Evolutionary conservation across 2,113 vertebrate species (phyloP), one percentile per base, ranked within the genome.

Genomic region (Spheniscus mendiculus): DNA sequence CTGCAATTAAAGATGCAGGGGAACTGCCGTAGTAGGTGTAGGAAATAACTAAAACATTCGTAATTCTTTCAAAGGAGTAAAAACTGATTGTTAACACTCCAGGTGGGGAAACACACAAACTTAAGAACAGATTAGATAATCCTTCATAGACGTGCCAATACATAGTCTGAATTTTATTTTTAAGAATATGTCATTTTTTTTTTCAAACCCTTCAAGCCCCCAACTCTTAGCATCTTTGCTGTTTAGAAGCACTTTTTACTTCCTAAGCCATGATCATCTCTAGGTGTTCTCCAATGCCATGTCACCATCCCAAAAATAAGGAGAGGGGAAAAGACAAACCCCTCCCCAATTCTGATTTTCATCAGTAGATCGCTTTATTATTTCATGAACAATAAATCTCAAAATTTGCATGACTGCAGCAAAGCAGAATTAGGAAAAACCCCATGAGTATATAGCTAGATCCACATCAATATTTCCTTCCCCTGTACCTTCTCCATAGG

Each of bases 161-260:
- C 3, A 42, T 0, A 23, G 4, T 9, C 32, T 36, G 18, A 42
- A 8, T 73, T 34, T 23, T 61, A 29, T 71, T 85, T 83, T 40
- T 44, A 71, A 25, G 11, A 42, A 9, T 23, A 27, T 0, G 0
- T 4, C 1, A 10, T 47, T 67, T 25, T 12, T 22, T 55, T 49
- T 5, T n/a, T n/a, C n/a, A n/a, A n/a, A 49, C 42, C 25, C 63
- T 42, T 53, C n/a, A 84, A 59, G 52, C 6, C 6, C 49, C 12
- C 9, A 78, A 7, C 11, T 83, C 21, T 40, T 61, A 45, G 29
- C 18, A 69, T 10, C 27, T 77, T 32, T 63, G 21, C 42, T 87
- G 30, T 52, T 71, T 32, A 32, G 55, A 83, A 21, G 4, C 17
- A 50, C 29, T 23, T 92, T 23, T 73, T 53, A 77, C 7, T 67